Evolutionary conservation across 2,113 vertebrate species (phyloP).

Genomic region (Atractosteus spatula): DNA sequence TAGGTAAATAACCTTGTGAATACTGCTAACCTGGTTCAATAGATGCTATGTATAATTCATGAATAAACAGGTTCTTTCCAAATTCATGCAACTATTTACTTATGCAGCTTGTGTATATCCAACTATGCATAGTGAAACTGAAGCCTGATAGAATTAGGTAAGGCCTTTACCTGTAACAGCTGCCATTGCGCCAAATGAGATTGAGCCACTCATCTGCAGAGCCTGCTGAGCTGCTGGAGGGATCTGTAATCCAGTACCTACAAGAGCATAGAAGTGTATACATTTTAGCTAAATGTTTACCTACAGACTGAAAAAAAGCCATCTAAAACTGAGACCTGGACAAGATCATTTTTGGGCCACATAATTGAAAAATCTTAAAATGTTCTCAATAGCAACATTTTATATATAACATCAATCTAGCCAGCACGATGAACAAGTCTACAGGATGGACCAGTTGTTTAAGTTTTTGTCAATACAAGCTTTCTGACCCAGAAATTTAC

Average conservation of each 20-base stretch:
- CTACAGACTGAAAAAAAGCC: not conserved
- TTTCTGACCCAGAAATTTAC: conserved; percentile 46
- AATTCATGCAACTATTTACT: no score
- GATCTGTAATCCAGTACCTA: conserved; percentile 92
- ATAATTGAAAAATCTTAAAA: no score
- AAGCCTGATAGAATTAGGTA: no score
- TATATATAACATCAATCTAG: no score
- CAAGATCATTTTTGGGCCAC: no score
- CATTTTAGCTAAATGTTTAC: not conserved
- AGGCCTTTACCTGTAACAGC: conserved; percentile 73
- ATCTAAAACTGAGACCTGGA: not conserved
- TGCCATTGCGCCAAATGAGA: conserved; percentile 92
- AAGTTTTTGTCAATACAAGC: not conserved
- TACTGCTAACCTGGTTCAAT: no score
- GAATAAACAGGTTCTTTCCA: no score
- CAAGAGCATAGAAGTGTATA: not conserved
- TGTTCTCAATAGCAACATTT: no score
- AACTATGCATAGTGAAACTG: not conserved
- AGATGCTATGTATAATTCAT: no score
- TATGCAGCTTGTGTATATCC: not conserved
- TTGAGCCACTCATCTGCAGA: conserved; percentile 93
- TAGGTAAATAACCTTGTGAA: no score
- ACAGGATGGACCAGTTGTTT: no score
- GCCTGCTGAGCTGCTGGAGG: conserved; percentile 96
- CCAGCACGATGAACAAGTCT: not conserved